Evolutionary conservation across 2,888 invertebrate genomes (phyloP).

Genomic region (Idaea biselata): DNA sequence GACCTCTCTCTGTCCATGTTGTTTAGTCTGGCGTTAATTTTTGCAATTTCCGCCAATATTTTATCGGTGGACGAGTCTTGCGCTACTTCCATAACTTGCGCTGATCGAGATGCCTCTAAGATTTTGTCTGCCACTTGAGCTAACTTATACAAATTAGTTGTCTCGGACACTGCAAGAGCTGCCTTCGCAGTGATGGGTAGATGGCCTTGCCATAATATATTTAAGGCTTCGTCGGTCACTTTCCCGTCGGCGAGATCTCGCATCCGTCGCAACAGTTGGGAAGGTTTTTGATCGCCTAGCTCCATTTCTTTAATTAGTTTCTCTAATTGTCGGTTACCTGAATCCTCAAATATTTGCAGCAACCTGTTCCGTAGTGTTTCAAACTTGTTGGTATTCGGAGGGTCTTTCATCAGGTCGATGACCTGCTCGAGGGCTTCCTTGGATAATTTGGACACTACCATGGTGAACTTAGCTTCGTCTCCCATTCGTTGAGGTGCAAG

Average conservation of each 20-base stretch:
- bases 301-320: conserved; percentile 22
- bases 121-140: conserved; percentile 9
- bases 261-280: conserved; percentile 22
- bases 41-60: conserved; percentile 2
- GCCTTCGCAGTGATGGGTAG: conserved; percentile 7
- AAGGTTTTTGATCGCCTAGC: conserved; percentile 21
- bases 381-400: neutral
- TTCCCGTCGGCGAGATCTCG: conserved; percentile 16
- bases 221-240: conserved; percentile 11
- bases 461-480: too few relatives aligned
- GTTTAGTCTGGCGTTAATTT: too few relatives aligned
- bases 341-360: conserved; percentile 16
- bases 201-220: conserved; percentile 13
- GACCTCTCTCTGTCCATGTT: too few relatives aligned
- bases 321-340: conserved; percentile 15
- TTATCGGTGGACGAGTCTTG: neutral
- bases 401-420: too few relatives aligned
- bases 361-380: conserved; percentile 1
- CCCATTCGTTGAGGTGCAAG: too few relatives aligned
- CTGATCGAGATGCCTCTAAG: conserved; percentile 5
- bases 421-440: too few relatives aligned
- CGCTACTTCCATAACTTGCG: neutral
- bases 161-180: conserved; percentile 5
- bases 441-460: too few relatives aligned
- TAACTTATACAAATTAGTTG: neutral